Percentiles rank a stretch among this genome's conserved stretches.
These are phyloP conservation scores for Stichopus chloronotus DNA, from an alignment of 35 echinoderm and acorn worm genomes.

Conservation along the genomic window DNA sequence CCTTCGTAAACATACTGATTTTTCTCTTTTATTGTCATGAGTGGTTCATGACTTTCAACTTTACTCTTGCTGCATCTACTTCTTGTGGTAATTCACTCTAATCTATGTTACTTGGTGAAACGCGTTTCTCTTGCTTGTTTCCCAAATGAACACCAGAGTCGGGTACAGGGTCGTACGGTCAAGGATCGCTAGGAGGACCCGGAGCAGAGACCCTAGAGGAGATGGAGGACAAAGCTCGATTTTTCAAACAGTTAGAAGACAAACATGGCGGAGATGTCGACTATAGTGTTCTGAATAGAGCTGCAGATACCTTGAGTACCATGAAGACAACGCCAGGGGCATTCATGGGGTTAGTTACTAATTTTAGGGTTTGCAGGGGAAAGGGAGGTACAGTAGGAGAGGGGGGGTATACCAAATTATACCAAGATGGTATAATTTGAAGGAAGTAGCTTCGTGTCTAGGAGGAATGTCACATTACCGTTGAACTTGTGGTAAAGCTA, in stretches of 20 bases:
- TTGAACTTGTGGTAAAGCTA: too few relatives aligned
- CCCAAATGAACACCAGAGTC: background rate
- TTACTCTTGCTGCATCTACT: too few relatives aligned
- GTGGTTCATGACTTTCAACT: too few relatives aligned
- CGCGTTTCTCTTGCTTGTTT: background rate
- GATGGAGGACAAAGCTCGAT: conserved; percentile 87
- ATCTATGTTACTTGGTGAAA: background rate
- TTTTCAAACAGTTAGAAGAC: conserved; percentile 93
- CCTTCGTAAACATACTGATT: too few relatives aligned
- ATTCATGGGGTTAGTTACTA: conserved; percentile 76
- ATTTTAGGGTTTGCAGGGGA: background rate
- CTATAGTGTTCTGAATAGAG: conserved; percentile 77
- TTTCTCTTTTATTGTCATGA: too few relatives aligned
- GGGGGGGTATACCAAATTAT: background rate
- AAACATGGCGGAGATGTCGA: conserved; percentile 72
- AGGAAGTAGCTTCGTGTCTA: background rate
- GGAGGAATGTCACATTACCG: background rate
- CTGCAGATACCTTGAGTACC: conserved; percentile 59
- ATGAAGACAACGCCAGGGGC: conserved; percentile 74
- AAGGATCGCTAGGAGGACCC: conserved; percentile 67
- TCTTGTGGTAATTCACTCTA: too few relatives aligned
- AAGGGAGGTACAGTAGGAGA: background rate
- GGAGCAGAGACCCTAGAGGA: conserved; percentile 91
- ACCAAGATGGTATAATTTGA: background rate
- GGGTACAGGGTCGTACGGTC: conserved; percentile 16